Percentiles rank a stretch among this genome's conserved stretches.
These are phyloP conservation scores for Petrophora chlorosata DNA, from an alignment of 2,888 invertebrate genomes.

Conservation along the genomic window DNA sequence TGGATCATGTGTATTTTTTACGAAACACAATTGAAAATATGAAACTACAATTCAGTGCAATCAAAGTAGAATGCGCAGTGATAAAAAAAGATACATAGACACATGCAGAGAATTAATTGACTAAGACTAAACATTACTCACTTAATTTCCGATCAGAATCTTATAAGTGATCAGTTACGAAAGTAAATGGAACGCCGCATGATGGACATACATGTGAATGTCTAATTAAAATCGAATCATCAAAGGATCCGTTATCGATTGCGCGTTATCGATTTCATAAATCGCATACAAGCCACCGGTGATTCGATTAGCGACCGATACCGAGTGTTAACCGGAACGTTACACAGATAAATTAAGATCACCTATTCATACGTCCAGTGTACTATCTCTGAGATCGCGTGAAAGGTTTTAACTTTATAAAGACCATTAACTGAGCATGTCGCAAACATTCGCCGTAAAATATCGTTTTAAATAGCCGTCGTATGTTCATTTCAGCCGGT, in stretches of 20 bases:
- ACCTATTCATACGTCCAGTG: constrained; percentile 76
- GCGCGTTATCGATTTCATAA: constrained; percentile 63
- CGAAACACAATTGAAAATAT: neutral
- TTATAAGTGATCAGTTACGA: constrained; percentile 42
- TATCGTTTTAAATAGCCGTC: constrained; percentile 56
- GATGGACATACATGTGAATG: constrained; percentile 46
- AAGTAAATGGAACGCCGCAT: constrained; percentile 36
- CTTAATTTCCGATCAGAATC: constrained; percentile 42
- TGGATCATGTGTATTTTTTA: constrained; percentile 19
- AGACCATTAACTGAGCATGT: constrained; percentile 71
- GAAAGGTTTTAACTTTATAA: constrained; percentile 68
- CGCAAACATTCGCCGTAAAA: constrained; percentile 65
- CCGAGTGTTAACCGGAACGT: constrained; percentile 71
- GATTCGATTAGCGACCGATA: constrained; percentile 72
- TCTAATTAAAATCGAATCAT: constrained; percentile 54
- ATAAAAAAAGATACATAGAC: neutral
- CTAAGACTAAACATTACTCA: constrained; percentile 13
- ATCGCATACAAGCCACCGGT: constrained; percentile 62
- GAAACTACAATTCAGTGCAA: neutral
- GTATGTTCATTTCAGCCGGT: constrained; percentile 38
- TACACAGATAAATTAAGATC: constrained; percentile 79
- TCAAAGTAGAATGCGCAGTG: neutral
- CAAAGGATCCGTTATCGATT: constrained; percentile 60
- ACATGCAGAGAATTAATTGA: constrained; percentile 2
- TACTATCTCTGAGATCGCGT: constrained; percentile 70